Percentiles rank a stretch among this genome's conserved stretches.
phyloP scores from a whole-genome alignment of 2,888 invertebrate genomes.

The Leptinotarsa juncta region DNA sequence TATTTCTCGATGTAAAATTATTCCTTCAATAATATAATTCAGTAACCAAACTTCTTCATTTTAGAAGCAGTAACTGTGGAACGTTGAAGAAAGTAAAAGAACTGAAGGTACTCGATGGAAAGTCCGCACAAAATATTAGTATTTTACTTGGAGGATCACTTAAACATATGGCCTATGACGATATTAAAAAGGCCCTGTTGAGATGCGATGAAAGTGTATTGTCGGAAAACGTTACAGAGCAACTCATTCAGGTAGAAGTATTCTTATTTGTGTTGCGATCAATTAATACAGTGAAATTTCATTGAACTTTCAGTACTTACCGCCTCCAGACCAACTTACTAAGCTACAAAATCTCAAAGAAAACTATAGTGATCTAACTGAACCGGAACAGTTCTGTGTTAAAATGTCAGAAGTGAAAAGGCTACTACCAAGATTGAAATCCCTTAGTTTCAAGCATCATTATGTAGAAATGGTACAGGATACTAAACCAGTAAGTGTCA shows the following conservation, averaged over 20 bases:
- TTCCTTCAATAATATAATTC: background rate
- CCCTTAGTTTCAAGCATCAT: constrained; percentile 89
- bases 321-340: constrained; percentile 89
- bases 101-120: constrained; percentile 90
- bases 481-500: constrained; percentile 81
- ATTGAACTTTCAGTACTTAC: constrained; percentile 77
- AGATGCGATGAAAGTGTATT: constrained; percentile 88
- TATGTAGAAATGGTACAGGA: constrained; percentile 89
- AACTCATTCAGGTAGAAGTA: constrained; percentile 78
- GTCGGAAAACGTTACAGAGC: constrained; percentile 87
- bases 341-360: constrained; percentile 84
- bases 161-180: constrained; percentile 85
- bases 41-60: constrained; percentile 31
- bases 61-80: constrained; percentile 67
- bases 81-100: constrained; percentile 90
- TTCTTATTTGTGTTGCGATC: background rate
- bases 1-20: background rate
- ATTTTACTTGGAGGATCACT: constrained; percentile 87
- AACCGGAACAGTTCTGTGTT: constrained; percentile 95
- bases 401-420: constrained; percentile 91
- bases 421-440: constrained; percentile 85
- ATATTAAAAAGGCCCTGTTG: constrained; percentile 84
- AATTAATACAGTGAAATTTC: background rate
- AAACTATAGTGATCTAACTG: constrained; percentile 83
- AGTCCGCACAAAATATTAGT: constrained; percentile 92